Evolutionary conservation across 1,140 invertebrate species (phyloP), one percentile per base, ranked within the genome.

Genomic region (Anthonomus grandis): DNA sequence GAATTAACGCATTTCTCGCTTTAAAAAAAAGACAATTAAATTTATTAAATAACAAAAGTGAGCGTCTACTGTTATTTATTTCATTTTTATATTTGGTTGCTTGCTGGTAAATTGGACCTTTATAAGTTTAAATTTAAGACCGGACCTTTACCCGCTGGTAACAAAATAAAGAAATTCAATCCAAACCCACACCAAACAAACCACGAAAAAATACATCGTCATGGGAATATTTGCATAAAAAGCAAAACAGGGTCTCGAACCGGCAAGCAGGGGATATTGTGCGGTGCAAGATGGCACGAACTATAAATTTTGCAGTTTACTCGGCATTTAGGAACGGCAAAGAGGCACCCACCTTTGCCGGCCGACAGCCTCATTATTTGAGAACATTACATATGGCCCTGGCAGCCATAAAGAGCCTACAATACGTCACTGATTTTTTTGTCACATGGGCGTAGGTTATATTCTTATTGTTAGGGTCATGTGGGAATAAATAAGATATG

Each of bases 271-370:
- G 52, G 42, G 42, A 38, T 38, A 63, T 63, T 63, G 54, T 59
- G 56, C 53, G 31, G 57, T 52, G 46, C 36, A 45, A 48, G 44
- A 57, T 68, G 62, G 62, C 60, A 64, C 52, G 53, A 55, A 62
- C 64, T 63, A 72, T 72, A 72, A 72, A 72, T 49, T 63, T 51
- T 59, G 59, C 57, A 65, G 50, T 72, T 72, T 72, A 70, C 60
- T 67, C 62, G 56, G 64, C 56, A 60, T 60, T 63, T 59, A 59
- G 49, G 44, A 44, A 39, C 36, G 42, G 57, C 38, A 59, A 59
- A 51, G 24, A 55, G 56, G 22, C 52, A 54, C 57, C 61, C 56
- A 58, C 57, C 51, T 54, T 44, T 56, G 61, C 59, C 59, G 65
- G 54, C 54, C 59, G 62, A 59, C 57, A 50, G 60, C 45, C 62